Evolutionary conservation across 2,888 invertebrate species (phyloP).

Genomic region (Tipula lateralis): DNA sequence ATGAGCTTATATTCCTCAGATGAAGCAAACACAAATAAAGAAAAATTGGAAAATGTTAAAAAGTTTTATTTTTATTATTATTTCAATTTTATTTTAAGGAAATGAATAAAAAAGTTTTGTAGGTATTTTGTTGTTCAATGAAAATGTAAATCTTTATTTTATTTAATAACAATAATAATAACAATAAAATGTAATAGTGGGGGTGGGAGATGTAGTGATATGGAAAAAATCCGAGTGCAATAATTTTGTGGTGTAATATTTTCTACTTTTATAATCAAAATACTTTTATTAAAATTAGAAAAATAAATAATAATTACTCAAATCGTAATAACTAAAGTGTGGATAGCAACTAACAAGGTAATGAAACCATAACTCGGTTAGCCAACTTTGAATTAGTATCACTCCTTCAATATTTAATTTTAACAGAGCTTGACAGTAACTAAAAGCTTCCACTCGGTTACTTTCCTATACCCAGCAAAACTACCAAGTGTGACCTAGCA

Average conservation of each 20-base stretch:
- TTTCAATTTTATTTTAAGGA: slow-evolving; percentile 15
- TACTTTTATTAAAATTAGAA: neutral
- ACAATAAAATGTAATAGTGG: neutral
- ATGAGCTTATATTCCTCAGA: neutral
- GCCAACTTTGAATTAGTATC: too few species aligned
- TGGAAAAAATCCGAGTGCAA: neutral
- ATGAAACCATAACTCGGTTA: too few species aligned
- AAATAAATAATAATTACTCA: neutral
- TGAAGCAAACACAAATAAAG: neutral
- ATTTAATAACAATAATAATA: slow-evolving; percentile 21
- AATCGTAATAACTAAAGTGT: too few species aligned
- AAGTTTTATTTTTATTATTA: slow-evolving; percentile 24
- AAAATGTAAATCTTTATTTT: slow-evolving; percentile 1
- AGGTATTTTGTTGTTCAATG: slow-evolving; percentile 6
- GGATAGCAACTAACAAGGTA: too few species aligned
- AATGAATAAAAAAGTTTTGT: neutral
- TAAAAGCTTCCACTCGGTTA: too few species aligned
- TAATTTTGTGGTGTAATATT: neutral
- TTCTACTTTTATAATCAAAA: neutral
- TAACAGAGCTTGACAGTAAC: too few species aligned
- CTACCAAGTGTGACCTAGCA: too few species aligned
- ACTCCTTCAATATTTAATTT: too few species aligned
- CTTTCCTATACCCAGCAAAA: too few species aligned
- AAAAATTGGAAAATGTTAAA: neutral
- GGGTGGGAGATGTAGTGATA: neutral